These are phyloP conservation scores for Micronycteris hirsuta DNA, from an alignment of 2,113 vertebrate species.

Conservation along the genomic window DNA sequence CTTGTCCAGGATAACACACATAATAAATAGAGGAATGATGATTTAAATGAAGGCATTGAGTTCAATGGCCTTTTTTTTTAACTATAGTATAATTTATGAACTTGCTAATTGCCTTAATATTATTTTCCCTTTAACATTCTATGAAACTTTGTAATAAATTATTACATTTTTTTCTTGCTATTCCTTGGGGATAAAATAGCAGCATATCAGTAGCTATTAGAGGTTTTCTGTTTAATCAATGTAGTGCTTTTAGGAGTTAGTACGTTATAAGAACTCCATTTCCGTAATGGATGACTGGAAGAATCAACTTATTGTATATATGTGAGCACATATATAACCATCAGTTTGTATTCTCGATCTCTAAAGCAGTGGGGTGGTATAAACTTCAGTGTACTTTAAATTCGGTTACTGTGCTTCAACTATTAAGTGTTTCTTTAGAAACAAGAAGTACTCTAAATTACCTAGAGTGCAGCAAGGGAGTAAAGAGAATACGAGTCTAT, in stretches of 20 bases:
- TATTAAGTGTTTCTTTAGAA: neutral
- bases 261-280: conserved; percentile 17
- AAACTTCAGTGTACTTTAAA: neutral
- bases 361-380: neutral
- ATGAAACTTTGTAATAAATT: neutral
- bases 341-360: neutral
- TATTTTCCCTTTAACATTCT: conserved; percentile 30
- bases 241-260: conserved; percentile 16
- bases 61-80: neutral
- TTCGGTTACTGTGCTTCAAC: neutral
- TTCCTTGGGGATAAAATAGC: neutral
- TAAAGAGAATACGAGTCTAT: neutral
- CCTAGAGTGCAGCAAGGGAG: neutral
- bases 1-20: neutral
- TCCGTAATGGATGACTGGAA: neutral
- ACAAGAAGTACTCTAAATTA: neutral
- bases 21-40: neutral
- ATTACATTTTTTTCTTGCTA: neutral
- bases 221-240: conserved; percentile 11
- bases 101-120: conserved; percentile 7
- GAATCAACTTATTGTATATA: neutral
- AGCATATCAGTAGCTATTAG: neutral
- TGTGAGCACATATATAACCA: neutral
- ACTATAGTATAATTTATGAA: neutral
- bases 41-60: neutral